phyloP scores from a whole-genome alignment of 2,888 invertebrate genomes.

The Ashinkailepas kermadecensis region DNA sequence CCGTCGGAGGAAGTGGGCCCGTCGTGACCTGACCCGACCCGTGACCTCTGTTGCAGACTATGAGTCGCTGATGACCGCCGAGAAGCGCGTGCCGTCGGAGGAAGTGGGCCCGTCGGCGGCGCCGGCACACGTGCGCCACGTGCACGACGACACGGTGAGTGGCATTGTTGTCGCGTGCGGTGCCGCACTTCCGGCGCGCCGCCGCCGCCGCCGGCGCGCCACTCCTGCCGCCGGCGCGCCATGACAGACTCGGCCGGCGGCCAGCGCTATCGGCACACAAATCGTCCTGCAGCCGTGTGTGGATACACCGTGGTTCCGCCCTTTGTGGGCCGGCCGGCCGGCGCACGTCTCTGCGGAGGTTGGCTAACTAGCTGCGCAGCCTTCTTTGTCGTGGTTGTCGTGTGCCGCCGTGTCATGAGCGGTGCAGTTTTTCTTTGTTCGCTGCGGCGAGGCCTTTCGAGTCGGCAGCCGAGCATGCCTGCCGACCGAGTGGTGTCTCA shows the following conservation, averaged over 20 bases:
- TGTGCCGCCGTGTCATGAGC: background rate
- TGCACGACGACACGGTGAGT: background rate
- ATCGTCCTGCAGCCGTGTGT: conserved; percentile 5
- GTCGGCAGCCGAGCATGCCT: background rate
- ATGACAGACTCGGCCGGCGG: too few relatives aligned
- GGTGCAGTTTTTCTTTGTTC: background rate
- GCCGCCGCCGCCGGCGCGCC: background rate
- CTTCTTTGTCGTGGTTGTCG: background rate
- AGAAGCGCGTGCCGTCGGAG: background rate
- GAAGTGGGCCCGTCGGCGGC: conserved; percentile 13
- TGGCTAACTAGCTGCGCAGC: background rate
- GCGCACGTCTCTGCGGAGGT: background rate
- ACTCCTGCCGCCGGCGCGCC: background rate
- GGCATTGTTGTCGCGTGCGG: background rate
- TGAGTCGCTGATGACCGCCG: background rate
- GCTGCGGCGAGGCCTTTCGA: background rate
- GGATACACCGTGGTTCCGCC: conserved; percentile 13
- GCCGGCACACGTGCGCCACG: background rate
- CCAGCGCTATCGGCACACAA: too few relatives aligned
- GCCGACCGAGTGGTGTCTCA: background rate
- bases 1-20: background rate
- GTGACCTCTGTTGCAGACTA: conserved; percentile 15
- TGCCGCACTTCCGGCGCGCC: background rate
- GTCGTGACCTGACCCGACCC: background rate
- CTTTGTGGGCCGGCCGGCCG: background rate